Percentiles rank a stretch among this genome's conserved stretches.
Conservation (phyloP, 2,797 vertebrate genomes). For the Catharus ustulatus region DNA sequence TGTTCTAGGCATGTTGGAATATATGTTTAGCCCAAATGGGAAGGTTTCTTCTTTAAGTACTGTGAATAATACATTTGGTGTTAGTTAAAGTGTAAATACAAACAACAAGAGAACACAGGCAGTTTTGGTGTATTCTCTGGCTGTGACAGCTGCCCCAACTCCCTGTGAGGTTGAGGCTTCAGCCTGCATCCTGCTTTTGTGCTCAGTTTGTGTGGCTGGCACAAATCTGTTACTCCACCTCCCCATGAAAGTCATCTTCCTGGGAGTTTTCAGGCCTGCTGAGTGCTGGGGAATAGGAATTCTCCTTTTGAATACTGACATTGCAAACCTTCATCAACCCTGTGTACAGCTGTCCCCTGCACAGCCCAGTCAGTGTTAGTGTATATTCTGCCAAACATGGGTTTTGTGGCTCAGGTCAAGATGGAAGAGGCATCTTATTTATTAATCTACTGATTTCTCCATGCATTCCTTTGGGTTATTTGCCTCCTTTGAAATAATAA, state of each 20-base stretch:
- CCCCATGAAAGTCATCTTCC: not conserved
- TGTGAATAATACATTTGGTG: not conserved
- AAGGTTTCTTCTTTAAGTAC: not conserved
- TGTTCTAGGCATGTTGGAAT: not conserved
- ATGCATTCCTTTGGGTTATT: not conserved
- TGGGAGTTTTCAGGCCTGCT: not conserved
- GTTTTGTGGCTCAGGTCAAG: not conserved
- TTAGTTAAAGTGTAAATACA: not conserved
- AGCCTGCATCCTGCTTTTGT: not conserved
- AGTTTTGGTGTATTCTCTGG: not conserved
- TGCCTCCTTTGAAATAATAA: not conserved
- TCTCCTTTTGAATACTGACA: not conserved
- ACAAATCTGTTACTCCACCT: not conserved
- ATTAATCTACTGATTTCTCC: not conserved
- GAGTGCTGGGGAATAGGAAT: not conserved
- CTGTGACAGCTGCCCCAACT: not conserved
- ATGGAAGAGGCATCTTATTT: not conserved
- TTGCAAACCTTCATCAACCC: not conserved
- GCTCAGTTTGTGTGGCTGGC: not conserved
- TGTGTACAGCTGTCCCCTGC: not conserved
- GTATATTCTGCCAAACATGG: not conserved
- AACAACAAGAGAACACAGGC: not conserved
- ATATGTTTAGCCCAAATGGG: not conserved
- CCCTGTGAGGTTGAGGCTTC: not conserved
- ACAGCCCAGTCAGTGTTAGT: rapidly evolving